phyloP scores from a whole-genome alignment of 2,113 vertebrate genomes.

The Mormyrus lacerda region DNA sequence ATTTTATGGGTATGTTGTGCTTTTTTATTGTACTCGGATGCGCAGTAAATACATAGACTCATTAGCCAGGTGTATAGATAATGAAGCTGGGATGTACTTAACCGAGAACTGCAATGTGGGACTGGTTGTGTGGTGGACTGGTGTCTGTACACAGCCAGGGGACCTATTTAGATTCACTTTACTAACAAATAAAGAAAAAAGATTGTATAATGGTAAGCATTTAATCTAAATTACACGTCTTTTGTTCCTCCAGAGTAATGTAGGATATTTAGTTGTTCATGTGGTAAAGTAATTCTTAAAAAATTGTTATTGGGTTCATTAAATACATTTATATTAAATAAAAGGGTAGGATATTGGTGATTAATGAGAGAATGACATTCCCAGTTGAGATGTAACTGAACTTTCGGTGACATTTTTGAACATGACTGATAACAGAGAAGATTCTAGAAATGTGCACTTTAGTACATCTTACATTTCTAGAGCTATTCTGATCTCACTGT shows the following conservation, averaged over 20 bases:
- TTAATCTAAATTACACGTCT: background rate
- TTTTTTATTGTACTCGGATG: background rate
- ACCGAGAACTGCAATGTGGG: background rate
- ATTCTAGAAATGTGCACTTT: background rate
- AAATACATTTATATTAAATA: background rate
- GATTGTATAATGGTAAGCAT: background rate
- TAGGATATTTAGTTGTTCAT: background rate
- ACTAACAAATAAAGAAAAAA: background rate
- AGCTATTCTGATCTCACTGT: background rate
- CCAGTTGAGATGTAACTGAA: background rate
- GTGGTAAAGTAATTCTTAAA: background rate
- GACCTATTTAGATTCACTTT: background rate
- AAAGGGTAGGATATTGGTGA: background rate
- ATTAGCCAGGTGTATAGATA: background rate
- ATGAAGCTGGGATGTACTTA: background rate
- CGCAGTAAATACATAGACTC: background rate
- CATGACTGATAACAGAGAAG: background rate
- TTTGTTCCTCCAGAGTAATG: background rate
- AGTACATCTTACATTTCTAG: background rate
- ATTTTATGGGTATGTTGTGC: background rate
- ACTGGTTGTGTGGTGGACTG: background rate
- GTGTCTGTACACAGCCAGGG: background rate
- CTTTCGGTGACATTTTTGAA: background rate
- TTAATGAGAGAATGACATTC: background rate
- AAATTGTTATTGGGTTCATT: background rate